Percentiles rank a stretch among this genome's conserved stretches.
Evolutionary conservation across 2,888 invertebrate species (phyloP).

Genomic region (Diplazon laetatorius): DNA sequence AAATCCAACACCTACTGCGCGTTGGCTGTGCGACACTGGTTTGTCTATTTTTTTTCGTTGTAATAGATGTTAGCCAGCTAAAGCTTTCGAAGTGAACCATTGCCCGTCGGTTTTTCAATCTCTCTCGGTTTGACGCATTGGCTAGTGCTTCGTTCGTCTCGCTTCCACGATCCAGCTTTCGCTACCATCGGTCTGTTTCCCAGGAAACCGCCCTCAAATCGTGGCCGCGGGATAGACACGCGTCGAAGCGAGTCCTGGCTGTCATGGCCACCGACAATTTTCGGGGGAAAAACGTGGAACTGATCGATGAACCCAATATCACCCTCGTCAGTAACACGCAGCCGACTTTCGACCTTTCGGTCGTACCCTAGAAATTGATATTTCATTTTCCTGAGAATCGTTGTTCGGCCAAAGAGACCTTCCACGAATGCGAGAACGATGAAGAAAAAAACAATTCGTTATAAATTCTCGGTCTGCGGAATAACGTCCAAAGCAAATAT

Average conservation of each 20-base stretch:
- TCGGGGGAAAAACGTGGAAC: slow-evolving; percentile 9
- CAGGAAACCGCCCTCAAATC: slow-evolving; percentile 4
- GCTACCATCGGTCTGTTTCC: slow-evolving; percentile 4
- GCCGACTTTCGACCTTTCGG: neutral
- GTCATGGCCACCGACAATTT: slow-evolving; percentile 33
- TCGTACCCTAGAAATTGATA: slow-evolving; percentile 9
- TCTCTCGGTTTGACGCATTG: too few species aligned
- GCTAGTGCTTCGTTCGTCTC: slow-evolving; percentile 15
- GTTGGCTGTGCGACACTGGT: slow-evolving; percentile 40
- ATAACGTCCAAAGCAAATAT: neutral
- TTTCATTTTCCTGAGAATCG: slow-evolving; percentile 18
- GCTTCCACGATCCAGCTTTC: slow-evolving; percentile 6
- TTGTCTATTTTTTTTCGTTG: too few species aligned
- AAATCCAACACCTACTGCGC: slow-evolving; percentile 47
- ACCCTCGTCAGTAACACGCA: slow-evolving; percentile 13
- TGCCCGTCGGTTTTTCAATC: slow-evolving; percentile 3
- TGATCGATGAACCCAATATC: slow-evolving; percentile 36
- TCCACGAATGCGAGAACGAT: too few species aligned
- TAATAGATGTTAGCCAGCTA: slow-evolving; percentile 39
- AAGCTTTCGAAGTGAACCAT: slow-evolving; percentile 17
- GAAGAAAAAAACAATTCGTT: slow-evolving; percentile 21
- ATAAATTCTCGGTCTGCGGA: slow-evolving; percentile 4
- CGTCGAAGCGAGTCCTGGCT: neutral
- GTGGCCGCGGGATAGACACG: slow-evolving; percentile 2
- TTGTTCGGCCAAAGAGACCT: neutral